These are phyloP conservation scores for Cryptocephalus moraei DNA, from an alignment of 2,888 invertebrate genomes.

Conservation along the genomic window DNA sequence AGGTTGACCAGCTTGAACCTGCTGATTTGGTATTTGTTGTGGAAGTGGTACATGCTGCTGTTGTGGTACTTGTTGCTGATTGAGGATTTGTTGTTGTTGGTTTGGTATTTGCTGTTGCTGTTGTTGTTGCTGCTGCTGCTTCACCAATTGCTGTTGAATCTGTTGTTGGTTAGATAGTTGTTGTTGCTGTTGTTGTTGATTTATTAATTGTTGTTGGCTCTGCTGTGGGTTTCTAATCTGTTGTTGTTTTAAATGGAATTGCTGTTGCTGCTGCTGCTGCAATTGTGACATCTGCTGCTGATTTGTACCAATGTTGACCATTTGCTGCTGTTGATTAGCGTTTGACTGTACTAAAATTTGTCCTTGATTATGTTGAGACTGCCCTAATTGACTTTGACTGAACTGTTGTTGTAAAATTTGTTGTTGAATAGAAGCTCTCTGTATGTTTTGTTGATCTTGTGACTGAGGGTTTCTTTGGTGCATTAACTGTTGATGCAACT, in stretches of 20 bases:
- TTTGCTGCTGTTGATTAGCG: conserved; percentile 16
- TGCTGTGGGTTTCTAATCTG: conserved; percentile 15
- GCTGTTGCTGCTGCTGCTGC: conserved; percentile 20
- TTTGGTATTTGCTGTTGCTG: conserved; percentile 8
- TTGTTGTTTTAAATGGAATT: conserved; percentile 16
- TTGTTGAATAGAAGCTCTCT: conserved; percentile 14
- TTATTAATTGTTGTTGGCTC: conserved; percentile 26
- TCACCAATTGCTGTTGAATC: conserved; percentile 31
- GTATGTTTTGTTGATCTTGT: conserved; percentile 15
- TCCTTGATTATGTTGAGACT: conserved; percentile 21
- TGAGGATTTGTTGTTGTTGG: conserved; percentile 1
- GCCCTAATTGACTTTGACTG: conserved; percentile 25
- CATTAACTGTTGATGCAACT: conserved; percentile 31
- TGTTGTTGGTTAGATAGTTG: conserved; percentile 15
- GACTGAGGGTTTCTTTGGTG: conserved; percentile 31
- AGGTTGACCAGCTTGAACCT: conserved; percentile 29
- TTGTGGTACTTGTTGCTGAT: conserved; percentile 8
- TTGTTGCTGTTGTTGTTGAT: too few species aligned
- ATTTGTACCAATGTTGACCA: conserved; percentile 17
- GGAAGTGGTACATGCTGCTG: conserved; percentile 23
- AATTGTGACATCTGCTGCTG: conserved; percentile 10
- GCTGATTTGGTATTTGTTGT: conserved; percentile 43
- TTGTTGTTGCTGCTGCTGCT: conserved; percentile 7
- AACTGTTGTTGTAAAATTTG: conserved; percentile 26
- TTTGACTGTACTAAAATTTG: conserved; percentile 12